phyloP scores from a whole-genome alignment of 1,140 invertebrate species.

The Drosophila malerkotliana region DNA sequence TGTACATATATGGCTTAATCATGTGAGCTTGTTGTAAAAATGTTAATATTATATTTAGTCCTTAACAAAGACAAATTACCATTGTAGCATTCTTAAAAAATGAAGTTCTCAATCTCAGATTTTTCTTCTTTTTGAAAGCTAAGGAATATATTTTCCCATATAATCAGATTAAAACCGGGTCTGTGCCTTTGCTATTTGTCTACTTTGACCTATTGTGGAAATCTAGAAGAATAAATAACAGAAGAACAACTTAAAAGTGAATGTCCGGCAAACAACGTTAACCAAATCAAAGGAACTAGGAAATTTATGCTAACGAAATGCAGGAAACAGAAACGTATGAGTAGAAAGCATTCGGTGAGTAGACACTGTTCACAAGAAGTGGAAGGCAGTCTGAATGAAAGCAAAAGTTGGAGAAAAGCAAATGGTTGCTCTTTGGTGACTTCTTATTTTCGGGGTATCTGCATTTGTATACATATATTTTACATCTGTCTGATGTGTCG shows the following conservation, averaged over 20 bases:
- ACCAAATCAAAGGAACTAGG: conserved; percentile 20
- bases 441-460: conserved; percentile 8
- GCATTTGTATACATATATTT: conserved; percentile 2
- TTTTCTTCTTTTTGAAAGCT: not conserved
- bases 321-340: conserved; percentile 25
- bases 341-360: conserved; percentile 42
- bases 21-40: too few species aligned
- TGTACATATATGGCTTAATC: too few species aligned
- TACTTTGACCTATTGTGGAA: conserved; percentile 52
- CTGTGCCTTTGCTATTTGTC: conserved; percentile 38
- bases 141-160: conserved; percentile 14
- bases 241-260: conserved; percentile 51
- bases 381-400: conserved; percentile 24
- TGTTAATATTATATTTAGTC: too few species aligned
- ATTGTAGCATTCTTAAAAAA: too few species aligned
- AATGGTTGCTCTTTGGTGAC: not conserved
- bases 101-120: not conserved
- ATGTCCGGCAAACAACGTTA: conserved; percentile 28
- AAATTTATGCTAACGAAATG: conserved; percentile 78
- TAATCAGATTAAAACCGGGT: conserved; percentile 11
- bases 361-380: conserved; percentile 41
- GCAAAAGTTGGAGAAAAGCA: conserved; percentile 43
- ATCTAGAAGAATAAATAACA: conserved; percentile 66
- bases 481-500: conserved; percentile 29
- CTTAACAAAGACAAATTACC: too few species aligned